Conservation (phyloP, 2,113 vertebrate species). For the Toxotes jaculatrix region DNA sequence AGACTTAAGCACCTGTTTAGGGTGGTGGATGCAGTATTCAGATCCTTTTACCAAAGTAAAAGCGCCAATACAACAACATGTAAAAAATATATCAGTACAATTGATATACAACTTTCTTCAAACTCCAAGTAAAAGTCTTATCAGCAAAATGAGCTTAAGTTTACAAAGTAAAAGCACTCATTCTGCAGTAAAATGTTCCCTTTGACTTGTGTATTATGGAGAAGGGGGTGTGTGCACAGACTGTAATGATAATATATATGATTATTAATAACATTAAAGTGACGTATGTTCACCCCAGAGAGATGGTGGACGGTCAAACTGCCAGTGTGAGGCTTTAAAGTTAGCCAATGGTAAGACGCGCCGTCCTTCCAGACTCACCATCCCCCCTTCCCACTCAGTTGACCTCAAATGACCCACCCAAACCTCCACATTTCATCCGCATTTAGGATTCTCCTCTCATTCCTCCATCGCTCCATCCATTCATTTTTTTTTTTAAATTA, state of each 20-base stretch:
- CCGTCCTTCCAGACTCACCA: background rate
- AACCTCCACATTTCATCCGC: conserved; percentile 22
- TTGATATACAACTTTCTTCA: too few relatives aligned
- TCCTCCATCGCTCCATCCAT: conserved; percentile 46
- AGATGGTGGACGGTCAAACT: conserved; percentile 43
- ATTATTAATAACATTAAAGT: conserved; percentile 72
- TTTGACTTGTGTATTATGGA: background rate
- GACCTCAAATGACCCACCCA: conserved; percentile 36
- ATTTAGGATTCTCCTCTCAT: conserved; percentile 59
- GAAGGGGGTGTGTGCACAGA: conserved; percentile 35
- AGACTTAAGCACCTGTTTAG: too few relatives aligned
- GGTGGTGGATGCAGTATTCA: too few relatives aligned
- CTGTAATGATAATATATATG: conserved; percentile 73
- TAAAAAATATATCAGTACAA: too few relatives aligned
- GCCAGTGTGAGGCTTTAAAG: background rate
- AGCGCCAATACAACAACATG: too few relatives aligned
- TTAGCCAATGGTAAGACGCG: background rate
- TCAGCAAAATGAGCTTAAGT: too few relatives aligned
- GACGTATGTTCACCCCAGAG: conserved; percentile 51
- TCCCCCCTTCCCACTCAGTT: background rate
- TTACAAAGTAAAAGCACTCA: too few relatives aligned
- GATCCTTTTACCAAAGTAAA: too few relatives aligned
- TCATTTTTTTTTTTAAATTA: conserved; percentile 72
- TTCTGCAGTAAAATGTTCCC: too few relatives aligned
- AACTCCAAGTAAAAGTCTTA: too few relatives aligned